Percentiles rank a stretch among this genome's conserved stretches.
Evolutionary conservation across 1,140 invertebrate species (phyloP).

Genomic region (Galendromus occidentalis): DNA sequence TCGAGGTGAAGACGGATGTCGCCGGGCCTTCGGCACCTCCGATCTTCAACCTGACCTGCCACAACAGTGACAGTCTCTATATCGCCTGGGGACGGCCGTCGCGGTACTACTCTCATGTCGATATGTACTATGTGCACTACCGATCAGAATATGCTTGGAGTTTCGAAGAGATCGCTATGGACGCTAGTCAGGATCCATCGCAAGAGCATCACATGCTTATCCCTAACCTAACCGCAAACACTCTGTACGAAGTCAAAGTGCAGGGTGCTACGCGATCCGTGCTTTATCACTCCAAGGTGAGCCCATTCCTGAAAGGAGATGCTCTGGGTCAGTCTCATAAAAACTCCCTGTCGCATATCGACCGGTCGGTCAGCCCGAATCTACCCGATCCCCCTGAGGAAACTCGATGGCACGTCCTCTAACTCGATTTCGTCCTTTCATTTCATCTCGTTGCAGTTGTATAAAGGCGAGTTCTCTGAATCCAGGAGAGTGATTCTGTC

Average conservation of each 20-base stretch:
- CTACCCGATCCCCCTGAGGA: too few relatives aligned
- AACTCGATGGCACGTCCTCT: too few relatives aligned
- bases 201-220: conserved; percentile 38
- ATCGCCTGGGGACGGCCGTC: conserved; percentile 56
- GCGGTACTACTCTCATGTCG: conserved; percentile 43
- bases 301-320: not conserved
- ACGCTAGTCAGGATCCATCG: conserved; percentile 32
- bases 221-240: conserved; percentile 49
- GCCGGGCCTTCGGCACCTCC: conserved; percentile 44
- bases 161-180: conserved; percentile 40
- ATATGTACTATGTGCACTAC: conserved; percentile 56
- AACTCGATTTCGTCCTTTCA: too few relatives aligned
- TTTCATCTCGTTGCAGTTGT: conserved; percentile 18
- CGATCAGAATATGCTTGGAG: conserved; percentile 34
- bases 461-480: conserved; percentile 43
- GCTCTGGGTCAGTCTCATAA: not conserved
- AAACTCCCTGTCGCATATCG: too few relatives aligned
- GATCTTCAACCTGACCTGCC: conserved; percentile 60
- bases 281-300: conserved; percentile 37
- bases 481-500: conserved; percentile 39
- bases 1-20: conserved; percentile 55
- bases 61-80: conserved; percentile 47
- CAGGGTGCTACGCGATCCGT: conserved; percentile 45
- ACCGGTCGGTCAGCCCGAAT: too few relatives aligned
- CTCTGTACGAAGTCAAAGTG: conserved; percentile 50